These are phyloP conservation scores for Uria lomvia DNA, from an alignment of 2,113 vertebrate genomes.

Conservation along the genomic window DNA sequence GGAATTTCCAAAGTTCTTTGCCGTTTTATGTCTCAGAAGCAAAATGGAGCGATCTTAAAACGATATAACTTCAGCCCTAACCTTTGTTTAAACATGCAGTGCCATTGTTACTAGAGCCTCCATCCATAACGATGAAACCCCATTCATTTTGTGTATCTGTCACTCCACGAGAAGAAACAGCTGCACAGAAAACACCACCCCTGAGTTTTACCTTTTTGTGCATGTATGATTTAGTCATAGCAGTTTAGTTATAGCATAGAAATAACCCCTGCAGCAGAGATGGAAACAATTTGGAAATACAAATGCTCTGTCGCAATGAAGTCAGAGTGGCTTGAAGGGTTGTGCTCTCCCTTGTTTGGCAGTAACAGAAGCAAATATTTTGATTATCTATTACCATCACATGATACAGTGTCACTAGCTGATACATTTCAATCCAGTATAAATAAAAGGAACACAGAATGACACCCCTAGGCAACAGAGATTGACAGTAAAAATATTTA, in stretches of 20 bases:
- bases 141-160: neutral
- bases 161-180: neutral
- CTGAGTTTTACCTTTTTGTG: neutral
- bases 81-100: neutral
- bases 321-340: neutral
- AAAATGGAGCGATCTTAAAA: neutral
- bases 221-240: neutral
- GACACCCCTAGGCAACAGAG: neutral
- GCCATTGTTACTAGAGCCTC: neutral
- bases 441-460: neutral
- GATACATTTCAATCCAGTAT: neutral
- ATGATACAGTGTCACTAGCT: neutral
- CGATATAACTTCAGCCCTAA: neutral
- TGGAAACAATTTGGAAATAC: neutral
- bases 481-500: neutral
- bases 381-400: neutral
- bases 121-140: neutral
- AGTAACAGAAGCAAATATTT: neutral
- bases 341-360: rapidly evolving
- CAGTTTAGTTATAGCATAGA: neutral
- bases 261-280: neutral
- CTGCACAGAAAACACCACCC: neutral
- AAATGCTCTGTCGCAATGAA: neutral
- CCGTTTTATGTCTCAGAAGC: neutral
- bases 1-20: neutral